phyloP scores from a whole-genome alignment of 2,797 vertebrate species.

The Euphonia xanthogaster region DNA sequence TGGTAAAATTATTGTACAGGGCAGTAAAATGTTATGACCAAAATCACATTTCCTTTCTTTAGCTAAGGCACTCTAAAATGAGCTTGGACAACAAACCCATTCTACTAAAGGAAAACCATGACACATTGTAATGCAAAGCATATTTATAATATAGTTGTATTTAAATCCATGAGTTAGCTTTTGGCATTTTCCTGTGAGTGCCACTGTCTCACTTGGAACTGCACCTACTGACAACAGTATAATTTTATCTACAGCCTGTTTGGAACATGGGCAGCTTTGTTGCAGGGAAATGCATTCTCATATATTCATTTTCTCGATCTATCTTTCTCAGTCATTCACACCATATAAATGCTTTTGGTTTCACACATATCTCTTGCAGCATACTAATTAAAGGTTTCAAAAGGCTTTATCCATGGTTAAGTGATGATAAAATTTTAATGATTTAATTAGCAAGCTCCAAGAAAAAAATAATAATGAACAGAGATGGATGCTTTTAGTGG shows the following conservation, averaged over 20 bases:
- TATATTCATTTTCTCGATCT: background rate
- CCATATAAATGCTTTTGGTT: conserved; percentile 38
- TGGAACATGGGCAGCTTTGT: background rate
- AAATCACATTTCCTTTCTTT: background rate
- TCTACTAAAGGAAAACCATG: background rate
- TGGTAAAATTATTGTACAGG: background rate
- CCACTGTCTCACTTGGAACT: background rate
- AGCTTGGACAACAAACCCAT: background rate
- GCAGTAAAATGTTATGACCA: background rate
- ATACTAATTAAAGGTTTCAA: conserved; percentile 76
- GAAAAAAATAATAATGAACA: conserved; percentile 65
- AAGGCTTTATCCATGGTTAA: conserved; percentile 75
- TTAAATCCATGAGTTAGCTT: background rate
- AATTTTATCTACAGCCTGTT: background rate
- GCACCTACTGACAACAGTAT: background rate
- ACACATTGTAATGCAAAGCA: background rate
- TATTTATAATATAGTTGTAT: background rate
- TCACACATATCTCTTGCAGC: conserved; percentile 40
- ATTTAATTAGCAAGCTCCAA: conserved; percentile 76
- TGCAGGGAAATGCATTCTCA: conserved; percentile 20
- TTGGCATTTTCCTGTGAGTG: background rate
- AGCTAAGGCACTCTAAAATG: background rate
- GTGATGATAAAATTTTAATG: conserved; percentile 80
- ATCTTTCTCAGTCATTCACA: conserved; percentile 3
- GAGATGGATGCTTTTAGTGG: conserved; percentile 8